phyloP scores from a whole-genome alignment of 2,797 vertebrate genomes.

The Lophura swinhoii region DNA sequence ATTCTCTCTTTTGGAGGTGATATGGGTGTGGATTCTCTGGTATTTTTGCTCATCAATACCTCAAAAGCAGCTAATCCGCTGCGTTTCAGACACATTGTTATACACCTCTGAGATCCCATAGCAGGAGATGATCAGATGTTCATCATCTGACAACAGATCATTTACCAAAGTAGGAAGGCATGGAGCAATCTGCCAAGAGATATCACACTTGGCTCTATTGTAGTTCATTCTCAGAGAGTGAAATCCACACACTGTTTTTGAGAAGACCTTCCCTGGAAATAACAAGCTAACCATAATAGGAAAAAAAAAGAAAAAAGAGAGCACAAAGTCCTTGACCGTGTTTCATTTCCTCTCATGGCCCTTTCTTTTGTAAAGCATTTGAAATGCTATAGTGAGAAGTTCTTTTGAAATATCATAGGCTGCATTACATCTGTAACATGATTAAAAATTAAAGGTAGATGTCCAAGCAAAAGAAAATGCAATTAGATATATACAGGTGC shows the following conservation, averaged over 20 bases:
- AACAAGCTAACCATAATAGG: not conserved
- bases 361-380: not conserved
- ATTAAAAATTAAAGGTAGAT: not conserved
- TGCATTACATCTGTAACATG: not conserved
- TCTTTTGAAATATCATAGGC: not conserved
- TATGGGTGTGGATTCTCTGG: not conserved
- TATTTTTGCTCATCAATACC: not conserved
- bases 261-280: not conserved
- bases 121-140: not conserved
- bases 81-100: not conserved
- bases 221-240: not conserved
- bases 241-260: not conserved
- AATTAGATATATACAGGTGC: not conserved
- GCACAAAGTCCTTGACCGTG: not conserved
- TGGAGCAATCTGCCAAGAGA: not conserved
- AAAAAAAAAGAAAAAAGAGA: not conserved
- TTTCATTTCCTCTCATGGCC: not conserved
- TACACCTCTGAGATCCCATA: not conserved
- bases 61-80: not conserved
- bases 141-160: not conserved
- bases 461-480: not conserved
- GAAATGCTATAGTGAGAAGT: not conserved
- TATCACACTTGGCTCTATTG: not conserved
- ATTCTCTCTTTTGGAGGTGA: not conserved
- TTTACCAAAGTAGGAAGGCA: not conserved